A percentile compares a stretch with the other conserved stretches of the same genome.
These are phyloP conservation scores for Sarcophilus harrisii DNA, from an alignment of 2,797 vertebrate genomes.

Conservation along the genomic window DNA sequence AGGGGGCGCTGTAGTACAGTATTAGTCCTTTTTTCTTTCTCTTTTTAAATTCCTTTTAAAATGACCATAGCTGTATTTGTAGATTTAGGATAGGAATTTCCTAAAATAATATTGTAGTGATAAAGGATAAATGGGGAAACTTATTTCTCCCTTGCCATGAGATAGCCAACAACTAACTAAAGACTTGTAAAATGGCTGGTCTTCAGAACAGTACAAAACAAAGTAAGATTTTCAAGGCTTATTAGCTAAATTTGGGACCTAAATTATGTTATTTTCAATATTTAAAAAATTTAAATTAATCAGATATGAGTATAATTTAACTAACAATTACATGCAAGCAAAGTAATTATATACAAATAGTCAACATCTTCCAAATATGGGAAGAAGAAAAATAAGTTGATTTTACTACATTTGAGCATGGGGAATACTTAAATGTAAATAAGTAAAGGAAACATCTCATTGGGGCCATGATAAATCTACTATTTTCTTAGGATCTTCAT, in stretches of 20 bases:
- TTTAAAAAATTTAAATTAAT: constrained; percentile 20
- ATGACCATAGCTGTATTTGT: background rate
- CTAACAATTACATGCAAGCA: constrained; percentile 25
- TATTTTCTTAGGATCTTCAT: constrained; percentile 12
- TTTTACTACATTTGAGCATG: constrained; percentile 43
- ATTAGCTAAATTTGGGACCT: background rate
- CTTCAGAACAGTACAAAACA: background rate
- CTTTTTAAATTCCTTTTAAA: background rate
- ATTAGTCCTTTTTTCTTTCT: background rate
- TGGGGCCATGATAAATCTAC: background rate
- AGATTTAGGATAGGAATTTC: background rate
- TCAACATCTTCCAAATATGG: constrained; percentile 22
- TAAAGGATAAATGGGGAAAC: background rate
- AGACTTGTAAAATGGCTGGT: background rate
- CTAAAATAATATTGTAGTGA: background rate
- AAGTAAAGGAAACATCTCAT: background rate
- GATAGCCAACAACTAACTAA: background rate
- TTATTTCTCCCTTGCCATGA: background rate
- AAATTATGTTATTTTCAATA: background rate
- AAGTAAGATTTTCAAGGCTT: background rate
- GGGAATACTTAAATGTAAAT: constrained; percentile 12
- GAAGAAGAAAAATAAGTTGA: constrained; percentile 17
- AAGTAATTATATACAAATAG: constrained; percentile 18
- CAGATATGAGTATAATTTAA: constrained; percentile 37
- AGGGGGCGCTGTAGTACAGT: background rate